Evolutionary conservation across 2,888 invertebrate species (phyloP), one percentile per base, ranked within the genome.

Genomic region (Plagiodera versicolora): DNA sequence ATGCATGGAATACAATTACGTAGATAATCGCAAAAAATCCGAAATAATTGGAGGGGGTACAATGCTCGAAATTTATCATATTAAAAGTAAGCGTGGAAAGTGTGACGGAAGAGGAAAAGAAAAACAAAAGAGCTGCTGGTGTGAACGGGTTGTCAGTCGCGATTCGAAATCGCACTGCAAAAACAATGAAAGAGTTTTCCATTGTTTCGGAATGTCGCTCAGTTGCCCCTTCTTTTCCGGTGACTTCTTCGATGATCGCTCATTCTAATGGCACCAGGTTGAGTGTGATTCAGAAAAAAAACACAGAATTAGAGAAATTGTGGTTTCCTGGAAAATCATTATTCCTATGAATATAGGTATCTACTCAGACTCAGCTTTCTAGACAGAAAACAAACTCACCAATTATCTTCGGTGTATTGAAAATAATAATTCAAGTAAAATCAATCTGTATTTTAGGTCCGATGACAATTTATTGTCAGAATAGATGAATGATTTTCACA

Each of bases 11-110:
- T 76, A 80, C 79, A 79, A 80, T 80, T 80, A 80, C 79, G 79
- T 79, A 78, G 79, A 80, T 80, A 79, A 80, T 79, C 79, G 80
- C 79, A 79, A 79, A 79, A 79, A 79, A 79, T 76, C 76, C 76
- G 74, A 79, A 79, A 80, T 79, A 80, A 79, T 80, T 80, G 79
- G 32, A 79, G 77, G 77, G 74, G 74, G 74, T 79, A 80, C 80
- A 80, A 80, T 79, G 80, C 80, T 77, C 75, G 73, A 74, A 79
- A 80, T 80, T 80, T 79, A 80, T 80, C 79, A 79, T 78, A 79
- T 79, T 79, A 79, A 80, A 79, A 80, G 79, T 79, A 74, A 77
- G 78, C 79, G 79, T 76, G 77, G 73, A 75, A 79, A 77, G 75
- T 76, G 75, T 76, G 78, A 76, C 74, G 77, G 74, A 74, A 74